Conservation (phyloP, 2,113 vertebrate genomes). For the Balaenoptera acutorostrata region DNA sequence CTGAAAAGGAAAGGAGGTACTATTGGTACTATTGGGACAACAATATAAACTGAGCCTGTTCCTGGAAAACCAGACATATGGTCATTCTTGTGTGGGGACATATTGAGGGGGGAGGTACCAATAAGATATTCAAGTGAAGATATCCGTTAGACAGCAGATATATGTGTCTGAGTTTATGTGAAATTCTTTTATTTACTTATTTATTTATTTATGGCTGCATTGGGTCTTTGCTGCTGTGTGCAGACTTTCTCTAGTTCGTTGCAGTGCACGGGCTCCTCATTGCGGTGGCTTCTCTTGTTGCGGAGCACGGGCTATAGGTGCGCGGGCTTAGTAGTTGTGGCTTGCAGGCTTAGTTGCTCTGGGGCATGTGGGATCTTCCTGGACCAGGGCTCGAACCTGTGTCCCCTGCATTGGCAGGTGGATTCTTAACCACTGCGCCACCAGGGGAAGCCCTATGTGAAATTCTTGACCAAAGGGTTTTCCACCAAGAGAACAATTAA, state of each 20-base stretch:
- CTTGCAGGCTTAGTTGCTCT: no score
- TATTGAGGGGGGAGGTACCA: not conserved
- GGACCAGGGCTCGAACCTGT: no score
- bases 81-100: not conserved
- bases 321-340: no score
- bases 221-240: no score
- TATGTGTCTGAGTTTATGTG: not conserved
- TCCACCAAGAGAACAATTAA: not conserved
- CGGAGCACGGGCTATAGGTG: no score
- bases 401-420: no score
- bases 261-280: no score
- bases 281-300: no score
- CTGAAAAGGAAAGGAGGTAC: not conserved
- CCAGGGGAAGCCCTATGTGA: not conserved
- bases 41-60: not conserved
- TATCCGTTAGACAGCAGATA: not conserved
- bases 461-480: slow-evolving; percentile 27
- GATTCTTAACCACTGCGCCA: no score
- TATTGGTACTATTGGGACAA: not conserved
- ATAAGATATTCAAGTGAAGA: not conserved
- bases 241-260: no score
- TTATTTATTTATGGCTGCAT: no score
- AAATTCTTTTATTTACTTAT: not conserved
- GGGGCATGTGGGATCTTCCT: no score
- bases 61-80: not conserved